Conservation (phyloP, 2,888 invertebrate genomes). For the Mechanitis messenoides region DNA sequence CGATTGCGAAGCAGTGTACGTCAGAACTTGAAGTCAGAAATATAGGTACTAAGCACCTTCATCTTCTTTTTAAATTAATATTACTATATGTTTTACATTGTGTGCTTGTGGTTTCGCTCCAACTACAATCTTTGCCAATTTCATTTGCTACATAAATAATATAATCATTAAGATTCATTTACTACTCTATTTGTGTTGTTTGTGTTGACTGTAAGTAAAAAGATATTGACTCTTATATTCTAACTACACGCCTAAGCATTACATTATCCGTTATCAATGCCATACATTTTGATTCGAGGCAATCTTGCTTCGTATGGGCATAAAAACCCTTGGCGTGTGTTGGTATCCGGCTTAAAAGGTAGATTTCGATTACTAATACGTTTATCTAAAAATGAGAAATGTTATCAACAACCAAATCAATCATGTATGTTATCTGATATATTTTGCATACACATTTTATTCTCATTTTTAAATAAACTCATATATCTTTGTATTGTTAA, state of each 20-base stretch:
- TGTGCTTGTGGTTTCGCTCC: slow-evolving; percentile 2
- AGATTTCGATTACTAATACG: slow-evolving; percentile 42
- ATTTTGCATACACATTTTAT: slow-evolving; percentile 2
- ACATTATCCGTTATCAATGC: slow-evolving; percentile 79
- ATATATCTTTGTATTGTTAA: slow-evolving; percentile 6
- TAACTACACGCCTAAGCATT: slow-evolving; percentile 20
- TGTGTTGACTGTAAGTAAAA: slow-evolving; percentile 7
- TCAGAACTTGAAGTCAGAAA: slow-evolving; percentile 6
- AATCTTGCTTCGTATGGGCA: slow-evolving; percentile 91
- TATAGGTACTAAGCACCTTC: slow-evolving; percentile 4
- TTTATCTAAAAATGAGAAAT: slow-evolving; percentile 38
- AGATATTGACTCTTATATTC: slow-evolving; percentile 9
- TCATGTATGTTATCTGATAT: slow-evolving; percentile 3
- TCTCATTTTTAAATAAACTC: slow-evolving; percentile 20
- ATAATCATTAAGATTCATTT: slow-evolving; percentile 1
- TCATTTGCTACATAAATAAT: not conserved
- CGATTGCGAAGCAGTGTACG: slow-evolving; percentile 2
- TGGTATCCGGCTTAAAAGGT: slow-evolving; percentile 92
- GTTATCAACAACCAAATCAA: slow-evolving; percentile 7
- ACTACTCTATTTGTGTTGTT: slow-evolving; percentile 2
- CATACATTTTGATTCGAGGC: slow-evolving; percentile 93
- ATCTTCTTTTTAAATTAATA: slow-evolving; percentile 2
- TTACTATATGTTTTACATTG: slow-evolving; percentile 1
- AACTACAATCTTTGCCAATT: slow-evolving; percentile 1
- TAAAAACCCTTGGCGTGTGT: slow-evolving; percentile 90